Percentiles rank a stretch among this genome's conserved stretches.
Evolutionary conservation across 1,140 invertebrate genomes (phyloP).

Genomic region (Thalassaphorura encarpata): DNA sequence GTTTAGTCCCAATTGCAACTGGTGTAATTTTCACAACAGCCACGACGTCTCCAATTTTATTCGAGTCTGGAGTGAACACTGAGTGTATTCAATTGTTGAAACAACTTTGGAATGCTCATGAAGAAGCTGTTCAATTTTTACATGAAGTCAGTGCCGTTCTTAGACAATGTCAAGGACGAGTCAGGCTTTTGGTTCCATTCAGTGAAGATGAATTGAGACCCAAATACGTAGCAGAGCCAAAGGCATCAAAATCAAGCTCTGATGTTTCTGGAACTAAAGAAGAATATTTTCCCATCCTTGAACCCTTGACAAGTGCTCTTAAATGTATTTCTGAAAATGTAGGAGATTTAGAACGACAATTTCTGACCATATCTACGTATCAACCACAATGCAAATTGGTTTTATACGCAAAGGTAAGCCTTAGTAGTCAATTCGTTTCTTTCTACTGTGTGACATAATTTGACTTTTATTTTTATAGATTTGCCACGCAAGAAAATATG

Average conservation of each 20-base stretch:
- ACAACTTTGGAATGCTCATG: constrained; percentile 28
- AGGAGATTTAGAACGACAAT: constrained; percentile 23
- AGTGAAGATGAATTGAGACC: too few species aligned
- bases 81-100: constrained; percentile 27
- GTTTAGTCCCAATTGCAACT: not conserved
- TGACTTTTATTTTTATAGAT: constrained; percentile 14
- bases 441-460: not conserved
- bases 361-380: constrained; percentile 19
- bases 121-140: constrained; percentile 20
- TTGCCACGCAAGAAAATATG: constrained; percentile 23
- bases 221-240: too few species aligned
- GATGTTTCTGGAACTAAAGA: too few species aligned
- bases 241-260: too few species aligned
- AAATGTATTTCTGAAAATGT: constrained; percentile 25
- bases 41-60: not conserved
- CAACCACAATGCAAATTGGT: constrained; percentile 30
- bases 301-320: too few species aligned
- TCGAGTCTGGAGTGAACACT: constrained; percentile 20
- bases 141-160: constrained; percentile 1
- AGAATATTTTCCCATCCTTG: too few species aligned
- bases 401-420: constrained; percentile 23
- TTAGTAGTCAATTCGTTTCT: not conserved
- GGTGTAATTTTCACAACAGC: not conserved
- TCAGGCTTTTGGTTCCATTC: too few species aligned
- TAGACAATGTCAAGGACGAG: not conserved